A percentile compares a stretch with the other conserved stretches of the same genome.
These are phyloP conservation scores for Tiliacea citrago DNA, from an alignment of 2,888 invertebrate species.

Conservation along the genomic window DNA sequence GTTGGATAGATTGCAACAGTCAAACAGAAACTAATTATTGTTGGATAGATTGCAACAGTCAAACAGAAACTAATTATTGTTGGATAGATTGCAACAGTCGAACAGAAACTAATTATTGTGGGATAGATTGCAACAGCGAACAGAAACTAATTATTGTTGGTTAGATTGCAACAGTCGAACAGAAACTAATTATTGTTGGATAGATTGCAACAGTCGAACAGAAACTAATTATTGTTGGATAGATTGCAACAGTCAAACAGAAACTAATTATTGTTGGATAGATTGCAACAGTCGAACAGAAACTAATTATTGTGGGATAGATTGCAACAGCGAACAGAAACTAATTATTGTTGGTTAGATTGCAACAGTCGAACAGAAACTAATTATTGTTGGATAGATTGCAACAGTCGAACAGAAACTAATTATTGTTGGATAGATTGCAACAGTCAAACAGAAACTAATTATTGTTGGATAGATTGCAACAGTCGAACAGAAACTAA, in stretches of 20 bases:
- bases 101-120: conserved; percentile 53
- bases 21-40: conserved; percentile 55
- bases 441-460: conserved; percentile 34
- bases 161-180: conserved; percentile 27
- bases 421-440: conserved; percentile 48
- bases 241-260: conserved; percentile 23
- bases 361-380: conserved; percentile 9
- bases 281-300: conserved; percentile 13
- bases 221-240: conserved; percentile 50
- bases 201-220: conserved; percentile 25
- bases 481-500: conserved; percentile 36
- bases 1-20: conserved; percentile 26
- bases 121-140: conserved; percentile 25
- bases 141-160: conserved; percentile 50
- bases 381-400: conserved; percentile 49
- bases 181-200: conserved; percentile 50
- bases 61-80: conserved; percentile 54
- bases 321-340: conserved; percentile 15
- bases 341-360: conserved; percentile 49
- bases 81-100: conserved; percentile 27
- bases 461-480: conserved; percentile 44
- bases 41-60: conserved; percentile 27
- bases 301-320: conserved; percentile 50
- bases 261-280: conserved; percentile 51
- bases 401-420: conserved; percentile 21